Evolutionary conservation across 53 echinoderm and acorn worm genomes (phyloP), one percentile per base, ranked within the genome.

Genomic region (Paelopatides confundens): DNA sequence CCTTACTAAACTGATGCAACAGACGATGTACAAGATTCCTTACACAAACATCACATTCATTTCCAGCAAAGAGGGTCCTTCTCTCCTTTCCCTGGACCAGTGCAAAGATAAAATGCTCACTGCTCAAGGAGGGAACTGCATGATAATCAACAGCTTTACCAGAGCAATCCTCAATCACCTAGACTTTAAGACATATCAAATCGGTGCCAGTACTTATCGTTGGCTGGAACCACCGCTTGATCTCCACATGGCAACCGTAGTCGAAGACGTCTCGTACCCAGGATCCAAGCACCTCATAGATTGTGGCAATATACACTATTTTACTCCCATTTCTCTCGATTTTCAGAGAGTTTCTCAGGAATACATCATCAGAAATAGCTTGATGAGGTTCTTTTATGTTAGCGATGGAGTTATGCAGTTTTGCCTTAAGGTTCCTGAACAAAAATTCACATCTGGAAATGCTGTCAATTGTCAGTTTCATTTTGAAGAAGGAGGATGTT

Each of bases 101-200:
- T 74, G 74, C 27, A 81, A 81, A 47, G 54, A 51, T 14, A 32
- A 29, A 17, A 81, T 81, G 81, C 23, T 81, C 15, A 12, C 53
- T 5, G 43, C 28, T 54, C 15, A 81, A 81, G 81, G 81, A 81
- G 81, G 81, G 4, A 8, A 54, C n/a, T 81, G 81, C 51, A 6
- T 81, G 50, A 28, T 30, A 14, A 65, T 66, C 13, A 81, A 81
- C n/a, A 31, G 29, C 2, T 81, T 81, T 81, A 26, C 32, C 10
- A 81, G 14, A 49, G 81, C 34, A 52, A 31, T 81, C n/a, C 31
- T 53, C 14, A 28, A 81, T 24, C 10, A 31, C 33, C 51, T 81
- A 12, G 81, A 53, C 29, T 81, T 54, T 31, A 49, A 81, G 21
- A 53, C 81, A 1, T 52, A 81, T 53, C 33, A 49, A 3, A 74